Evolutionary conservation across 2,113 vertebrate genomes (phyloP).

Genomic region (Dipodomys ordii): DNA sequence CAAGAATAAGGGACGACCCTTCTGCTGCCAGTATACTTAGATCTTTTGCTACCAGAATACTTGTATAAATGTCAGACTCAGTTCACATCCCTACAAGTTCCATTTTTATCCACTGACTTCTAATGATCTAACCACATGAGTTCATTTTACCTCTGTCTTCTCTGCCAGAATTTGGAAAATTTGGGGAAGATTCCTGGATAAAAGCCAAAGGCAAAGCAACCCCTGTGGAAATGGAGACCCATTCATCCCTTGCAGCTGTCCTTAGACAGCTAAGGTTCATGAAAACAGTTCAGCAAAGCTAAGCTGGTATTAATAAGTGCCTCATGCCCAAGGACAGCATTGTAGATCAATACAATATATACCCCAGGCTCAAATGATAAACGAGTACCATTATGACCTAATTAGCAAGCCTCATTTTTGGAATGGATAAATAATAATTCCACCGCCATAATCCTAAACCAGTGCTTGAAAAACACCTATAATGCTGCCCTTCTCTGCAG

Average conservation of each 20-base stretch:
- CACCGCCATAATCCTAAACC: conserved; percentile 57
- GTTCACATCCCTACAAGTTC: not conserved
- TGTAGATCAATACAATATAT: conserved; percentile 67
- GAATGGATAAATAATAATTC: conserved; percentile 76
- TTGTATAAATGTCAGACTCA: conserved; percentile 4
- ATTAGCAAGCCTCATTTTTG: conserved; percentile 78
- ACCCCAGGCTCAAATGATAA: conserved; percentile 60
- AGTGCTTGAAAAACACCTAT: conserved; percentile 50
- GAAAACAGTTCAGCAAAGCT: conserved; percentile 12
- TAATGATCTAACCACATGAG: not conserved
- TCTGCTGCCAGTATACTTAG: not conserved
- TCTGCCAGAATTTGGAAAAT: not conserved
- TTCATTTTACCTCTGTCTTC: not conserved
- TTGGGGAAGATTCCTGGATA: fast-evolving
- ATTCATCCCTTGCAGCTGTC: too few relatives aligned
- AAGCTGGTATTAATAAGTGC: conserved; percentile 50
- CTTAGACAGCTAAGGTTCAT: conserved; percentile 9
- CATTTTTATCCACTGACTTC: not conserved
- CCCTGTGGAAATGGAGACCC: fast-evolving
- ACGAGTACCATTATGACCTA: conserved; percentile 74
- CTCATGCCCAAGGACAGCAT: not conserved
- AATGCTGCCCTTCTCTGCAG: not conserved
- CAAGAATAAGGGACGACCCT: not conserved
- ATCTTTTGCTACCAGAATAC: not conserved
- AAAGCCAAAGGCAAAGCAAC: conserved; percentile 4